Base-by-base conservation (phyloP, 1,140 invertebrate species). In the Diachasmimorpha longicaudata region DNA sequence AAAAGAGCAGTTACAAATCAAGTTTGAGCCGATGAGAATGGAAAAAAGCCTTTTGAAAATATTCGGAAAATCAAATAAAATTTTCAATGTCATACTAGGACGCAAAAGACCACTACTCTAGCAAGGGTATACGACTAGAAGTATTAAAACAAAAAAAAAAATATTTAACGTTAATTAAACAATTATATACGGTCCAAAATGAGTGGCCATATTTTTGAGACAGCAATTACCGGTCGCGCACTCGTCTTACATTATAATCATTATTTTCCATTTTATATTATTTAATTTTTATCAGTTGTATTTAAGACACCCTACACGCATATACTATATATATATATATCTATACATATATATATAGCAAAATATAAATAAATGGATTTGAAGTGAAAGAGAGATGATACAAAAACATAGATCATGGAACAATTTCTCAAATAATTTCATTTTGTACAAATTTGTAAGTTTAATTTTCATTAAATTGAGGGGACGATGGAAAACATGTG, bases 61-160 rank as follows among this genome's bases (percentile, higher is more conserved):
- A 19, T 46, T 46, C 1, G 48, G 16, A 31, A 42, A 42, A 70
- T 70, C 36, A 39, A 46, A 70, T 42, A 3, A 37, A 70, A 37
- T 16, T 14, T 72, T 72, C 3, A 36, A 55, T 25, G 48, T 39
- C 75, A 74, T 69, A 80, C 74, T 80, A 81, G 81, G 80, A 81
- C 79, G 81, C 82, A 84, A 25, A 84, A 87, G 87, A 87, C 83
- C 86, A 87, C 81, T 88, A 88, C 86, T 88, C 86, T 88, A 85
- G 79, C 81, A 83, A 85, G 86, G 85, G 87, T 88, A 88, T 88
- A 88, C 86, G 87, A 88, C 86, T 88, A 88, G 86, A 88, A 88
- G 87, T 88, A 88, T 88, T 88, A 88, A 74, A 74, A 48, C 21
- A 58, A 66, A 68, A 74, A 58, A n/a, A n/a, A 74, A 77, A 76